phyloP scores from a whole-genome alignment of 2,888 invertebrate genomes.

The Encarsia formosa region DNA sequence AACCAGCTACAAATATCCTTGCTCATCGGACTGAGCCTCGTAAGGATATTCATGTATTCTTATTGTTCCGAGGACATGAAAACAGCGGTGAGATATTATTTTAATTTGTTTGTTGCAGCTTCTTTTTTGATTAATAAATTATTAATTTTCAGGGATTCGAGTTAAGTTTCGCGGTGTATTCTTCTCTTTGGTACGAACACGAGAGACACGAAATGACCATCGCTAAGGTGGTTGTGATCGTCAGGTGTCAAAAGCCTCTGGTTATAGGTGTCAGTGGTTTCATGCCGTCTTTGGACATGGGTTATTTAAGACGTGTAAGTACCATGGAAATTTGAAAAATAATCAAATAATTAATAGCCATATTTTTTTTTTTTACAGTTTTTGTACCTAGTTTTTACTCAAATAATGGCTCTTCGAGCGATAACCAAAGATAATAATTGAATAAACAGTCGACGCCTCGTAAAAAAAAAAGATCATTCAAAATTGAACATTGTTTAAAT shows the following conservation, averaged over 20 bases:
- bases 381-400: not conserved
- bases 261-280: not conserved
- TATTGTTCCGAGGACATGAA: not conserved
- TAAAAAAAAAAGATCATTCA: no score
- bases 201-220: no score
- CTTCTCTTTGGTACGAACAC: not conserved
- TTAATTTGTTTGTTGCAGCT: no score
- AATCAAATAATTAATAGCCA: not conserved
- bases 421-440: no score
- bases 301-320: not conserved
- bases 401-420: not conserved
- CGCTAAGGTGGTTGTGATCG: constrained; percentile 4
- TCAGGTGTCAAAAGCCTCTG: constrained; percentile 1
- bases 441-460: no score
- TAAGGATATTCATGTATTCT: not conserved
- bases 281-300: not conserved
- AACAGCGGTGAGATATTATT: no score
- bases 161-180: not conserved
- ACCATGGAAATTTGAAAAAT: not conserved
- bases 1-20: not conserved
- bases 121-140: no score
- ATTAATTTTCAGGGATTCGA: constrained; percentile 2
- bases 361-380: not conserved
- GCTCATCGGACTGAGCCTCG: not conserved
- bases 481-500: no score